These are phyloP conservation scores for Saguinus imperator DNA, from an alignment of 2,113 vertebrate species.

Conservation along the genomic window DNA sequence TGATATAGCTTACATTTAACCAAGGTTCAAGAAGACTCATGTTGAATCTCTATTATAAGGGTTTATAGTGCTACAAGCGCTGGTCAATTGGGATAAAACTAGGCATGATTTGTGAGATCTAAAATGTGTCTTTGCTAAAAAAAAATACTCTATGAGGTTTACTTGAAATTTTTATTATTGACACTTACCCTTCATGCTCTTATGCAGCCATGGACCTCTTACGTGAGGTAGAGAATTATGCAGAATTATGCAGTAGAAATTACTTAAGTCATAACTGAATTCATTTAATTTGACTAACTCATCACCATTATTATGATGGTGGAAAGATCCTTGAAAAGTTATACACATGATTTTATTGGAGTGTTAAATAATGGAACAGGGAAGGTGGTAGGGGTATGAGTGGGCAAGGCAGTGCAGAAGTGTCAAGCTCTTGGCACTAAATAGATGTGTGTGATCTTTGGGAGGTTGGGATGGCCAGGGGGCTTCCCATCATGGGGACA, in stretches of 20 bases:
- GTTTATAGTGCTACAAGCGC: background rate
- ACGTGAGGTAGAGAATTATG: background rate
- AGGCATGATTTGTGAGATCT: background rate
- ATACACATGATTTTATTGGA: background rate
- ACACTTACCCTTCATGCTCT: background rate
- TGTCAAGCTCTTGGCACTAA: background rate
- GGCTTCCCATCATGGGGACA: background rate
- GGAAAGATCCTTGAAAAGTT: background rate
- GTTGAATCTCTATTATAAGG: background rate
- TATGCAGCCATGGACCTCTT: background rate
- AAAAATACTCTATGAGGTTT: background rate
- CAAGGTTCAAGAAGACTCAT: background rate
- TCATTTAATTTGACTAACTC: constrained; percentile 35
- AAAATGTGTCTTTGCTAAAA: constrained; percentile 21
- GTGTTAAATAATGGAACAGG: background rate
- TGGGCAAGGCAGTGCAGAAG: background rate
- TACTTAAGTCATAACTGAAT: constrained; percentile 27
- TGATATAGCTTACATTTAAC: background rate
- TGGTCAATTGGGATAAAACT: background rate
- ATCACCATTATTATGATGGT: background rate
- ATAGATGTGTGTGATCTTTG: background rate
- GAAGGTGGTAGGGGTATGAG: background rate
- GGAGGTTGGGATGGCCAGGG: background rate
- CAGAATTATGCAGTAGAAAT: background rate
- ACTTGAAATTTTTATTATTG: constrained; percentile 24